phyloP scores from a whole-genome alignment of 2,888 invertebrate species.

The Euspilapteryx auroguttella region DNA sequence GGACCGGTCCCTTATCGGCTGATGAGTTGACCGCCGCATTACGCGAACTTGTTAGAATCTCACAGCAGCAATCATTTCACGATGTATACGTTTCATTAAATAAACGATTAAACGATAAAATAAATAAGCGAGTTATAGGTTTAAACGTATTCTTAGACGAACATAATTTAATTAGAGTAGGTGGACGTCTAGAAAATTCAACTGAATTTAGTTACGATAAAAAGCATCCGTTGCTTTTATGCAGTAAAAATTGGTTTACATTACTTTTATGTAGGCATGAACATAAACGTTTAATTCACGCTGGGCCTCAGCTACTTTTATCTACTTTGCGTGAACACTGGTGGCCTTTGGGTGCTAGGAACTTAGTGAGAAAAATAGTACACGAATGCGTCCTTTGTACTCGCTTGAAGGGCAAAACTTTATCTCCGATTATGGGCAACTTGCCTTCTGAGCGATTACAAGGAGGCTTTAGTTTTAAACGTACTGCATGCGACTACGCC shows the following conservation, averaged over 20 bases:
- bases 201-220: slow-evolving; percentile 5
- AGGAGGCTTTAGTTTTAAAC: neutral
- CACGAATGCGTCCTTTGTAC: slow-evolving; percentile 7
- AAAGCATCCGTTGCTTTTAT: slow-evolving; percentile 7
- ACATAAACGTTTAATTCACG: slow-evolving; percentile 7
- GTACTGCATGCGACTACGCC: neutral
- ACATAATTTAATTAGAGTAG: slow-evolving; percentile 4
- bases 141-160: slow-evolving; percentile 5
- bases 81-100: neutral
- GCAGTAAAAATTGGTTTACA: slow-evolving; percentile 6
- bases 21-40: slow-evolving; percentile 4
- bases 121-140: slow-evolving; percentile 1
- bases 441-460: slow-evolving; percentile 6
- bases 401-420: slow-evolving; percentile 5
- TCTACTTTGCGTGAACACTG: slow-evolving; percentile 5
- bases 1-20: slow-evolving; percentile 3
- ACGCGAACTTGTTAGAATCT: neutral
- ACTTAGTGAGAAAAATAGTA: slow-evolving; percentile 6
- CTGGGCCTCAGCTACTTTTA: slow-evolving; percentile 7
- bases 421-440: slow-evolving; percentile 9
- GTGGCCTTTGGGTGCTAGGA: slow-evolving; percentile 9
- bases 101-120: slow-evolving; percentile 1
- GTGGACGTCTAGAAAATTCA: slow-evolving; percentile 5
- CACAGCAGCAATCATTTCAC: slow-evolving; percentile 2
- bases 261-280: slow-evolving; percentile 6